Percentiles rank a stretch among this genome's conserved stretches.
Conservation (phyloP, 1,140 invertebrate species). For the Micrasema minimum region DNA sequence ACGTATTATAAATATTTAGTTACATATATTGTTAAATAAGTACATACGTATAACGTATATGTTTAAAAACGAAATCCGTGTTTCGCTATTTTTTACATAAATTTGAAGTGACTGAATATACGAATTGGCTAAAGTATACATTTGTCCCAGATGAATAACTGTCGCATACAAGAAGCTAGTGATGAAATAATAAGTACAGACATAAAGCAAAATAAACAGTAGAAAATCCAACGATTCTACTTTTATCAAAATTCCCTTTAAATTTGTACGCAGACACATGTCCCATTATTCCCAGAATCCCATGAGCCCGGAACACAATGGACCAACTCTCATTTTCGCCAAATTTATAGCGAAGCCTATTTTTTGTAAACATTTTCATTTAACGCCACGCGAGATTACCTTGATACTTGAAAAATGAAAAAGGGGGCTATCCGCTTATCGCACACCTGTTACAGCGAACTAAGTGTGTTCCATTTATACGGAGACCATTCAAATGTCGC, state of each 20-base stretch:
- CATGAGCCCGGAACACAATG: slow-evolving; percentile 36
- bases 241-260: slow-evolving; percentile 28
- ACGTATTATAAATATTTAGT: too few species aligned
- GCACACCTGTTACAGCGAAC: slow-evolving; percentile 34
- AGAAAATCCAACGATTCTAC: slow-evolving; percentile 21
- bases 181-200: slow-evolving; percentile 8
- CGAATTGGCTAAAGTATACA: too few species aligned
- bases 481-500: slow-evolving; percentile 28
- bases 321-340: slow-evolving; percentile 33
- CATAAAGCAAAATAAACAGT: slow-evolving; percentile 4
- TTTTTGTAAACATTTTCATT: slow-evolving; percentile 47
- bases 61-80: too few species aligned
- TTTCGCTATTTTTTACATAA: too few species aligned
- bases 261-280: slow-evolving; percentile 30
- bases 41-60: too few species aligned
- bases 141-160: slow-evolving; percentile 23
- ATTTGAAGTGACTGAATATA: too few species aligned
- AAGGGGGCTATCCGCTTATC: slow-evolving; percentile 32
- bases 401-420: slow-evolving; percentile 35
- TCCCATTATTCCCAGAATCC: slow-evolving; percentile 40
- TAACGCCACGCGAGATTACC: slow-evolving; percentile 35
- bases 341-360: slow-evolving; percentile 39
- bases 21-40: too few species aligned
- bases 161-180: slow-evolving; percentile 4
- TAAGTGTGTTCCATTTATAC: slow-evolving; percentile 25